These are phyloP conservation scores for Atrina japonica DNA, from an alignment of 2,888 invertebrate species.

Conservation along the genomic window DNA sequence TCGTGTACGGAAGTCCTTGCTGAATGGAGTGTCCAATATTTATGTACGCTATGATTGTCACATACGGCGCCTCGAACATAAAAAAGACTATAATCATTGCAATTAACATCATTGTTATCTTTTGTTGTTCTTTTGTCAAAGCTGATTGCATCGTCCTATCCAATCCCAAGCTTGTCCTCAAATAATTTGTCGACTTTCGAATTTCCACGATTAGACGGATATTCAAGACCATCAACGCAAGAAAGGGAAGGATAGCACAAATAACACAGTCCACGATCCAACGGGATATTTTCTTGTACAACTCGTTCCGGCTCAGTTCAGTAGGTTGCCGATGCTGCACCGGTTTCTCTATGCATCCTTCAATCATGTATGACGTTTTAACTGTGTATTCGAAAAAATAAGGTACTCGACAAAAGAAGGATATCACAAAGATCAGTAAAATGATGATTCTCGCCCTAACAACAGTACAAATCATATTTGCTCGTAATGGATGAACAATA, in stretches of 20 bases:
- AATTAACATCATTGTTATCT: slow-evolving; percentile 78
- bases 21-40: slow-evolving; percentile 17
- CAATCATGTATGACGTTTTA: slow-evolving; percentile 32
- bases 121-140: slow-evolving; percentile 75
- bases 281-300: slow-evolving; percentile 56
- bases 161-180: slow-evolving; percentile 68
- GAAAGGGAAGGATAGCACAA: slow-evolving; percentile 72
- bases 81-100: slow-evolving; percentile 77
- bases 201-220: slow-evolving; percentile 76
- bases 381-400: slow-evolving; percentile 69
- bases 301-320: slow-evolving; percentile 49
- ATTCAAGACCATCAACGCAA: slow-evolving; percentile 71
- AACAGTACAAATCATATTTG: slow-evolving; percentile 72
- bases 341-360: slow-evolving; percentile 30
- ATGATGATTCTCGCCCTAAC: slow-evolving; percentile 71
- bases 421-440: slow-evolving; percentile 61
- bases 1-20: slow-evolving; percentile 7
- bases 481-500: slow-evolving; percentile 77
- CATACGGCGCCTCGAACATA: slow-evolving; percentile 76
- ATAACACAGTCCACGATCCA: slow-evolving; percentile 68
- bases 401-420: slow-evolving; percentile 65
- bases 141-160: slow-evolving; percentile 62
- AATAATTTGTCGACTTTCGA: slow-evolving; percentile 74
- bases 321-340: slow-evolving; percentile 48
- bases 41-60: slow-evolving; percentile 53